These are phyloP conservation scores for Silurus lanzhouensis DNA, from an alignment of 2,797 vertebrate genomes.

Conservation along the genomic window DNA sequence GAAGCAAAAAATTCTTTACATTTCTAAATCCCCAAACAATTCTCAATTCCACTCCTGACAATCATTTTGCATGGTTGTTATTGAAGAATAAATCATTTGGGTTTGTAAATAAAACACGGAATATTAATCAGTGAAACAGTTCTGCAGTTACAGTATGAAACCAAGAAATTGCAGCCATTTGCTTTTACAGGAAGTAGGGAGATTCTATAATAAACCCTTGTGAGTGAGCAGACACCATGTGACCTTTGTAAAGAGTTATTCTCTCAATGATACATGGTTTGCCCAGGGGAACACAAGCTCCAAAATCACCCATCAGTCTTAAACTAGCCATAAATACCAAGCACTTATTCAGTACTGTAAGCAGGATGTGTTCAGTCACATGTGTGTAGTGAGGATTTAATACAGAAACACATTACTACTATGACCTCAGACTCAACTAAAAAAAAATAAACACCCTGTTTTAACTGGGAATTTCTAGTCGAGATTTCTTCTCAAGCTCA, in stretches of 20 bases:
- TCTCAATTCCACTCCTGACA: not conserved
- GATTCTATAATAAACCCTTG: not conserved
- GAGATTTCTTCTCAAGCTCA: not conserved
- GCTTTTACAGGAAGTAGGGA: not conserved
- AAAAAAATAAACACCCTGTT: too few relatives aligned
- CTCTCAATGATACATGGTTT: conserved; percentile 72
- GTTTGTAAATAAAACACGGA: not conserved
- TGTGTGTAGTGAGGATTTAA: not conserved
- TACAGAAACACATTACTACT: not conserved
- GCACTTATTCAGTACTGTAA: conserved; percentile 67
- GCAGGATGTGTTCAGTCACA: conserved; percentile 21
- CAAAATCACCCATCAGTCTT: conserved; percentile 62
- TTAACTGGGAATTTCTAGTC: not conserved
- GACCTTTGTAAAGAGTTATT: conserved; percentile 76
- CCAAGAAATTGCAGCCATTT: not conserved
- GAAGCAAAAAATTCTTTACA: not conserved
- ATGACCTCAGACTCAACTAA: not conserved
- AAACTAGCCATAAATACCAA: conserved; percentile 66
- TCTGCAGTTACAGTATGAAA: not conserved
- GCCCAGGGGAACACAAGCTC: conserved; percentile 62
- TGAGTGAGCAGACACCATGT: conserved; percentile 61
- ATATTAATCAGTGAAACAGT: not conserved
- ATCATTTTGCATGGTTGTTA: not conserved
- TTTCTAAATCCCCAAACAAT: not conserved
- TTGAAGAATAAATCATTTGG: not conserved